These are phyloP conservation scores for Popillia japonica DNA, from an alignment of 1,140 invertebrate genomes.

Conservation along the genomic window DNA sequence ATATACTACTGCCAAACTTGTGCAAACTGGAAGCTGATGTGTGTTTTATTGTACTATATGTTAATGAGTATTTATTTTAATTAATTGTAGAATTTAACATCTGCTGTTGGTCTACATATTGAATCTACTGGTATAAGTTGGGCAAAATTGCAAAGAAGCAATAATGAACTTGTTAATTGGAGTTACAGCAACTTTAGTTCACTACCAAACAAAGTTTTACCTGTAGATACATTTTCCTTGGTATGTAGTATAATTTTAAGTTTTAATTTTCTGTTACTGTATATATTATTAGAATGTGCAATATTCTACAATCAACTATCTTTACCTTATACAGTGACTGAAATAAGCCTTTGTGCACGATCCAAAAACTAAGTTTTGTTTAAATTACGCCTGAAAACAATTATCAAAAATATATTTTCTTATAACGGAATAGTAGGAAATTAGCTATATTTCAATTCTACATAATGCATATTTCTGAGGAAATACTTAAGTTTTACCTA, in stretches of 20 bases:
- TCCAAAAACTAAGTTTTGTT: too few species aligned
- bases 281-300: too few species aligned
- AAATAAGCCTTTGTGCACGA: too few species aligned
- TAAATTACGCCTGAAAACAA: too few species aligned
- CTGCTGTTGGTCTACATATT: constrained; percentile 40
- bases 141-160: not conserved
- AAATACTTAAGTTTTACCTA: too few species aligned
- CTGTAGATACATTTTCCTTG: constrained; percentile 35
- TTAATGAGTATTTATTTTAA: not conserved
- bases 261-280: too few species aligned
- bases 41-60: not conserved
- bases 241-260: not conserved
- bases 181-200: constrained; percentile 4
- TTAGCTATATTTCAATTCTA: too few species aligned
- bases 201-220: constrained; percentile 38
- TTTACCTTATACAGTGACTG: too few species aligned
- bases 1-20: not conserved
- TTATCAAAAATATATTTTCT: too few species aligned
- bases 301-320: too few species aligned
- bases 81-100: constrained; percentile 21
- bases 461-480: too few species aligned
- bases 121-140: constrained; percentile 39
- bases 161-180: constrained; percentile 39
- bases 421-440: too few species aligned
- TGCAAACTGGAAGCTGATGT: not conserved